Conservation (phyloP, 2,888 invertebrate species). For the Eulithis testata region DNA sequence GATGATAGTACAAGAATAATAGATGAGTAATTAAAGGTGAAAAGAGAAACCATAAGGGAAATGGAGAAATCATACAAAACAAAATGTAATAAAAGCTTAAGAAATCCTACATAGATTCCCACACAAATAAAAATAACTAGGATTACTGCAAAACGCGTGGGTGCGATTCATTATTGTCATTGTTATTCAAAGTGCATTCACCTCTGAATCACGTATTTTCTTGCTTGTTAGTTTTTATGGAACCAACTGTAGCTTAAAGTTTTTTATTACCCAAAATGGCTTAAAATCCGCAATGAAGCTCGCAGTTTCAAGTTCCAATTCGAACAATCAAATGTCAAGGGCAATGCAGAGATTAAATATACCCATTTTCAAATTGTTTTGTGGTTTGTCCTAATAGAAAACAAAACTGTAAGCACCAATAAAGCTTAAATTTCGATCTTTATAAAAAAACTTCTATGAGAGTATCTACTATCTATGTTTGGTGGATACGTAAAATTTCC, state of each 20-base stretch:
- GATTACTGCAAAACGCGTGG: constrained; percentile 22
- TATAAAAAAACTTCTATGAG: too few relatives aligned
- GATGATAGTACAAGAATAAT: too few relatives aligned
- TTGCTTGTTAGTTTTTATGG: constrained; percentile 6
- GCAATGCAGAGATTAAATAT: constrained; percentile 7
- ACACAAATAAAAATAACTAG: constrained; percentile 19
- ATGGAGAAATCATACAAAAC: too few relatives aligned
- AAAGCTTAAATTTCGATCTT: too few relatives aligned
- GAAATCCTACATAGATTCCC: constrained; percentile 1
- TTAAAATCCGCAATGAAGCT: constrained; percentile 13
- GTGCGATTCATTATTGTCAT: constrained; percentile 24
- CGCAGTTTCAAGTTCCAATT: constrained; percentile 14
- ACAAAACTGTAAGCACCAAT: too few relatives aligned
- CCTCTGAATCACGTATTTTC: constrained; percentile 20
- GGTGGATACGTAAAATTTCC: too few relatives aligned
- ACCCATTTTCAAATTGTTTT: too few relatives aligned
- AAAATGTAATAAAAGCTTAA: too few relatives aligned
- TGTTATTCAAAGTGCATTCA: constrained; percentile 27
- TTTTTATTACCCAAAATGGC: background rate
- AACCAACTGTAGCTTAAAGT: background rate
- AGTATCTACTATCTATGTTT: too few relatives aligned
- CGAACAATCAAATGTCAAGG: constrained; percentile 21
- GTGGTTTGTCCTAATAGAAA: too few relatives aligned
- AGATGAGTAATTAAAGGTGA: too few relatives aligned
- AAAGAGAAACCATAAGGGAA: too few relatives aligned